Evolutionary conservation across 2,113 vertebrate genomes (phyloP), one percentile per base, ranked within the genome.

Genomic region (Gallinago media): DNA sequence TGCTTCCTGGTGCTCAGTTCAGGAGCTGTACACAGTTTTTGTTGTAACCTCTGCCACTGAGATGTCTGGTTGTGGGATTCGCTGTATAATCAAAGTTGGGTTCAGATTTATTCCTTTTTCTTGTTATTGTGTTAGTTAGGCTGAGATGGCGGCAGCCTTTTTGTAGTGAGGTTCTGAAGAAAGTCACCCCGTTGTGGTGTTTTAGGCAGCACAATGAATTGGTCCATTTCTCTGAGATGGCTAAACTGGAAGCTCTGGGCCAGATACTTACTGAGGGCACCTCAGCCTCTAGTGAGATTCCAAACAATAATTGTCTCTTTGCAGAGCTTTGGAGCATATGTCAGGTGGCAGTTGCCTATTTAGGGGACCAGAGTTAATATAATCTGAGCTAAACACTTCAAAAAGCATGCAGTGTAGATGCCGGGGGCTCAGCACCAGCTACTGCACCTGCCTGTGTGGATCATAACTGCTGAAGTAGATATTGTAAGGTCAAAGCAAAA

Each of bases 151-250:
- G 29, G 55, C 18, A 56, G 36, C 11, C 5, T 46, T 32, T 66
- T 14, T 32, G 34, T 36, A 31, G 11, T 8, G 18, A 3, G 2
- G 6, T 83, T 73, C 58, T 63, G 25, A 42, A 78, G 6, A 0
- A 3, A 73, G 42, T 46, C 36, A 54, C 3, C 17, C 23, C 0
- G 0, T 15, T 34, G 29, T 1, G 1, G 8, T 40, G 36, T 31
- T 52, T 34, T 26, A 59, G 8, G 7, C 20, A 27, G 27, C 49
- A 46, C 49, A 73, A 54, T 32, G 8, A 11, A 54, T 46, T 52
- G 2, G 15, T 40, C 67, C 29, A 10, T 17, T 68, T 62, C 12
- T 65, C 21, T 21, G 25, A 50, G 23, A 8, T 15, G 67, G 20
- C 23, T 83, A 68, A 78, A 63, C 29, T 14, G 7, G 7, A 21